Percentiles rank a stretch among this genome's conserved stretches.
Conservation (phyloP, 2,888 invertebrate species). For the Nomada ferruginata region DNA sequence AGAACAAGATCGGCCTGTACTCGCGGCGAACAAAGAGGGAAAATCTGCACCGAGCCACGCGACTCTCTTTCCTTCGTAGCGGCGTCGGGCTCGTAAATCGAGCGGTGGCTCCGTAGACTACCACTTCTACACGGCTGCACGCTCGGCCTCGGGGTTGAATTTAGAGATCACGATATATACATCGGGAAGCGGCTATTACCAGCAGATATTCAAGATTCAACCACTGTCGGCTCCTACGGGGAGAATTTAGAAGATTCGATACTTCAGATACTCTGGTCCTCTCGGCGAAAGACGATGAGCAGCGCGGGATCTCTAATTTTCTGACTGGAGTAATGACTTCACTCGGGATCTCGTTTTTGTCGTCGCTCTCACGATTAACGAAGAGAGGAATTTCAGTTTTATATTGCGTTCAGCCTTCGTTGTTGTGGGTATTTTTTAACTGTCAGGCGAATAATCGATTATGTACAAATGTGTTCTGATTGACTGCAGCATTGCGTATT, state of each 20-base stretch:
- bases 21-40: constrained; percentile 2
- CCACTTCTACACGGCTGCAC: constrained; percentile 40
- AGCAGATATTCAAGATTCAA: constrained; percentile 43
- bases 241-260: constrained; percentile 19
- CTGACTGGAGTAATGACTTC: background rate
- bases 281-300: constrained; percentile 25
- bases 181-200: constrained; percentile 57
- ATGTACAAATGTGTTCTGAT: too few species aligned
- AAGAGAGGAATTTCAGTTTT: too few species aligned
- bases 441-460: background rate
- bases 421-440: background rate
- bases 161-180: constrained; percentile 70
- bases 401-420: background rate
- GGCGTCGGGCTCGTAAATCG: constrained; percentile 71
- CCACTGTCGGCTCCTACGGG: constrained; percentile 24
- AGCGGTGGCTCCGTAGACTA: constrained; percentile 62
- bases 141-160: constrained; percentile 64
- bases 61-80: constrained; percentile 65
- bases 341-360: background rate
- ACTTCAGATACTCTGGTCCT: background rate
- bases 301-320: constrained; percentile 33
- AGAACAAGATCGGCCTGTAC: background rate
- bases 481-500: too few species aligned
- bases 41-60: constrained; percentile 62
- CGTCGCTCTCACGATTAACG: too few species aligned